Conservation (phyloP, 2,797 vertebrate species). For the Gallirallus australis region DNA sequence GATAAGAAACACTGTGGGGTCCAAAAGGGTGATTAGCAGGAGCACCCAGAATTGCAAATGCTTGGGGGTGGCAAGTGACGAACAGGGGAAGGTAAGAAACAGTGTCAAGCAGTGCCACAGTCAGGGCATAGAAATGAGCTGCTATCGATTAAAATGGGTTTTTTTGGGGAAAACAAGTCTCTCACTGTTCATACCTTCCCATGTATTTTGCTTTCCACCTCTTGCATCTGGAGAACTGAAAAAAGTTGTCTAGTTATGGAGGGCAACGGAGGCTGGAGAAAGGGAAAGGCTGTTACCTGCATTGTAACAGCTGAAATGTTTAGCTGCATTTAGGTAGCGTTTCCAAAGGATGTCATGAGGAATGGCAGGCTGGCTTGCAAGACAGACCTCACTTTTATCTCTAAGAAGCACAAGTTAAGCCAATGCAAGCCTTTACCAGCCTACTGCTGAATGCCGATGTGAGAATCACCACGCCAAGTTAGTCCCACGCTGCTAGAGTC, state of each 20-base stretch:
- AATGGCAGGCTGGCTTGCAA: background rate
- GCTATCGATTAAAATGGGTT: background rate
- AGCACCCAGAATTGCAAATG: background rate
- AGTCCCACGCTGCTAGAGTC: background rate
- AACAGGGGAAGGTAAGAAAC: background rate
- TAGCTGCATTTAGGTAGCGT: background rate
- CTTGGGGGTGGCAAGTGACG: background rate
- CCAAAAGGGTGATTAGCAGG: background rate
- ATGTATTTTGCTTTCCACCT: background rate
- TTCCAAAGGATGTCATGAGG: background rate
- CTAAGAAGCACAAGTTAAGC: no score
- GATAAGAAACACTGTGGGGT: conserved; percentile 30
- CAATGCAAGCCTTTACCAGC: background rate
- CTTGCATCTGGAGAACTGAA: background rate
- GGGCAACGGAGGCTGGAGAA: background rate
- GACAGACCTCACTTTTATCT: background rate
- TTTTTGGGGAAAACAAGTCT: background rate
- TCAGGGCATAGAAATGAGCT: background rate
- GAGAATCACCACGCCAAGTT: background rate
- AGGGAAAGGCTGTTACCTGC: background rate
- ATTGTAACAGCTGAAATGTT: background rate
- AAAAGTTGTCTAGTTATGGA: background rate
- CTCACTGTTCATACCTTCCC: background rate
- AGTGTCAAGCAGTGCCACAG: background rate
- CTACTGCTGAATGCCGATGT: fast-evolving